A percentile compares a stretch with the other conserved stretches of the same genome.
Evolutionary conservation across 2,797 vertebrate genomes (phyloP).

Genomic region (Siniperca undulata): DNA sequence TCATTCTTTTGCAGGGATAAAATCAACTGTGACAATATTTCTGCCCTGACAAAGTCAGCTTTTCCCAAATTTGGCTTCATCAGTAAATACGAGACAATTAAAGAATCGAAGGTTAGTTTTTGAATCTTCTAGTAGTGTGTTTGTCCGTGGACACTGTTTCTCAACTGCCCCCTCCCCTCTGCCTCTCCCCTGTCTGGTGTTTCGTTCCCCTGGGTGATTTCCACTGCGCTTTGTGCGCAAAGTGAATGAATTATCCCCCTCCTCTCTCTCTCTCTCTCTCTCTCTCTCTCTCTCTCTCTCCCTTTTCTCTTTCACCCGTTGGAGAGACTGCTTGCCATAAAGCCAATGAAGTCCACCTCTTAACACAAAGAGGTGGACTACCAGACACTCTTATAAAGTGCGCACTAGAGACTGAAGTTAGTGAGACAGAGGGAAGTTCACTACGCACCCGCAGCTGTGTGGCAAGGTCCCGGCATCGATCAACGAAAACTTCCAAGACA

Average conservation of each 20-base stretch:
- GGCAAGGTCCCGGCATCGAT: conserved; percentile 25
- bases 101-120: not conserved
- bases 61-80: fast-evolving
- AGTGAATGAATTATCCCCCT: conserved; percentile 85
- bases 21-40: not conserved
- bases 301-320: conserved; percentile 59
- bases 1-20: not conserved
- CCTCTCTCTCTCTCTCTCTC: conserved; percentile 25
- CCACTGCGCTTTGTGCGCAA: conserved; percentile 88
- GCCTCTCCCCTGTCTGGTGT: conserved; percentile 78
- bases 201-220: conserved; percentile 82
- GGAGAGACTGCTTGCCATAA: conserved; percentile 88
- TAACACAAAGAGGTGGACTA: conserved; percentile 83
- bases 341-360: conserved; percentile 92
- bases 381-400: conserved; percentile 76
- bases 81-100: not conserved
- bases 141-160: conserved; percentile 46
- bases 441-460: conserved; percentile 35
- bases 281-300: not conserved
- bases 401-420: conserved; percentile 69
- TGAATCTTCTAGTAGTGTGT: not conserved
- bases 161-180: conserved; percentile 55
- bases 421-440: conserved; percentile 62
- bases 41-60: not conserved
- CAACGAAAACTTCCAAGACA: not conserved